Percentiles rank a stretch among this genome's conserved stretches.
These are phyloP conservation scores for Drosophila leontia DNA, from an alignment of 1,140 invertebrate genomes.

Conservation along the genomic window DNA sequence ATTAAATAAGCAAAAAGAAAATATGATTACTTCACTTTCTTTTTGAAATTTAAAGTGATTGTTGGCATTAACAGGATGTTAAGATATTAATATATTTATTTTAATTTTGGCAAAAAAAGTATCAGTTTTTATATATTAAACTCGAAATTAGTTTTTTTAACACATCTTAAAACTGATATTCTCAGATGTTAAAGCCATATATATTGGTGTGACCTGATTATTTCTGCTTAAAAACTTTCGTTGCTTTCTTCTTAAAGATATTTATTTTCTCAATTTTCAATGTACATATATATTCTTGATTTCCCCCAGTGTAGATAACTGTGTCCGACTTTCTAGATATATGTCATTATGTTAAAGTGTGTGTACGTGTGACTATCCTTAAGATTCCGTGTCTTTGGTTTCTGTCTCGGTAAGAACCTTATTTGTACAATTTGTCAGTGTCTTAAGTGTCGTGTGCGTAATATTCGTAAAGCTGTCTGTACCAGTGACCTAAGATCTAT, in stretches of 20 bases:
- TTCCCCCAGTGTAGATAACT: constrained; percentile 7
- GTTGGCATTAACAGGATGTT: neutral
- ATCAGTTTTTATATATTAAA: too few relatives aligned
- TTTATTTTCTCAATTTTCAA: neutral
- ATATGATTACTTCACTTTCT: neutral
- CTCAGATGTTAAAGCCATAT: neutral
- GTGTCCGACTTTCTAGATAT: neutral
- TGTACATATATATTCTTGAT: neutral
- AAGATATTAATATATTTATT: neutral
- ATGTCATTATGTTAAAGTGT: constrained; percentile 1
- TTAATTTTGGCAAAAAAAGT: neutral
- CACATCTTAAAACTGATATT: neutral
- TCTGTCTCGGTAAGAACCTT: constrained; percentile 15
- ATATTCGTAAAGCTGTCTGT: constrained; percentile 19
- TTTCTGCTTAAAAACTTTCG: too few relatives aligned
- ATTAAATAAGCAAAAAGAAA: neutral
- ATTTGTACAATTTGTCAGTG: constrained; percentile 31
- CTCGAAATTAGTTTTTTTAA: neutral
- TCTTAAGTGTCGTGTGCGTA: constrained; percentile 30
- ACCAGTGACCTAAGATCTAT: constrained; percentile 36
- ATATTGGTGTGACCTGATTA: neutral
- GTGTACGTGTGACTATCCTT: constrained; percentile 20
- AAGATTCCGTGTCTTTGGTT: constrained; percentile 21
- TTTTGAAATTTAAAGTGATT: neutral
- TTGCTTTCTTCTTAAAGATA: too few relatives aligned